Evolutionary conservation across 2,113 vertebrate genomes (phyloP).

Genomic region (Bos javanicus): DNA sequence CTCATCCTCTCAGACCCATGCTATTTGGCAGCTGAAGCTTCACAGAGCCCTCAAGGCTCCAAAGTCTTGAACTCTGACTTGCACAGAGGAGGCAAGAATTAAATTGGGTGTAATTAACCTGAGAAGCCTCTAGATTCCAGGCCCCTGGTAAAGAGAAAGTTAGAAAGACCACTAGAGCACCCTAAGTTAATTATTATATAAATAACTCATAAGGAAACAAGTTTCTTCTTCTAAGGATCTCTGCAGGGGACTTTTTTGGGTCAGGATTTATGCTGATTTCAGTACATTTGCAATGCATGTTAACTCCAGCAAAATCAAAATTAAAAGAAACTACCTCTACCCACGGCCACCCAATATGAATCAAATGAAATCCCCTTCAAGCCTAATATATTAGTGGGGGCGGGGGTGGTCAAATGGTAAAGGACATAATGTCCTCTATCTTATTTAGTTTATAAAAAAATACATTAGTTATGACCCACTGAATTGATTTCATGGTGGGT

Average conservation of each 20-base stretch:
- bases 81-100: slow-evolving; percentile 11
- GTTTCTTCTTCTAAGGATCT: slow-evolving; percentile 9
- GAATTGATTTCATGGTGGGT: slow-evolving; percentile 23
- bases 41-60: slow-evolving; percentile 27
- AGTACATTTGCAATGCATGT: slow-evolving; percentile 30
- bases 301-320: slow-evolving; percentile 52
- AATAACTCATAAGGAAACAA: background rate
- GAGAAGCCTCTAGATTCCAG: background rate
- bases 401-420: background rate
- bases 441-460: slow-evolving; percentile 41
- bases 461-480: background rate
- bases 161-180: background rate
- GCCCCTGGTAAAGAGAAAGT: slow-evolving; percentile 19
- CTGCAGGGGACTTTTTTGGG: slow-evolving; percentile 25
- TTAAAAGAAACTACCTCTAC: slow-evolving; percentile 31
- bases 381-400: background rate
- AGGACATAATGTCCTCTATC: background rate
- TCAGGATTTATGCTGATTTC: slow-evolving; percentile 43
- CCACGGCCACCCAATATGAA: background rate
- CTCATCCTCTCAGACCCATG: background rate
- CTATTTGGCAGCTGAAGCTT: background rate
- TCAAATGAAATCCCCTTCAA: background rate
- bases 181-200: slow-evolving; percentile 47
- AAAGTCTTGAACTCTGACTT: background rate
- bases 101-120: slow-evolving; percentile 28